Evolutionary conservation across 2,113 vertebrate species (phyloP), one percentile per base, ranked within the genome.

Genomic region (Tetraodon nigroviridis): DNA sequence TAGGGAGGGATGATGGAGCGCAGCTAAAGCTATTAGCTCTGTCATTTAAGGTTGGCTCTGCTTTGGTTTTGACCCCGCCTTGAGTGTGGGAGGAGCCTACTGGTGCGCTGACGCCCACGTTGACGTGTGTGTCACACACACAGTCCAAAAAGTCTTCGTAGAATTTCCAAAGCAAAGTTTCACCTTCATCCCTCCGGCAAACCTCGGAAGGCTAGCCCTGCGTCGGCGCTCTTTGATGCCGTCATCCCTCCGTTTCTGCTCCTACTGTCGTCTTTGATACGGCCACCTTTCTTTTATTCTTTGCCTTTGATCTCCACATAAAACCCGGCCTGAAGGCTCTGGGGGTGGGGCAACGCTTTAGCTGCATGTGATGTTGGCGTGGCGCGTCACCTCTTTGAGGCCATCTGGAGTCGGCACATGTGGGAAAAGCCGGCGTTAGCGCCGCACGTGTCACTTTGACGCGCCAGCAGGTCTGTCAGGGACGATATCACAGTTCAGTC

Each of bases 401-500:
- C 86, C 86, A 87, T 86, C 86, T 87, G 82, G 86, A 81, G 67
- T 72, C 60, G 51, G 68, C 78, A 79, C 80, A 73, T 75, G 73
- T 73, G 79, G 75, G 73, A 77, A 63, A 79, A 79, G 27, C 59
- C 18, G 17, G 37, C 29, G 54, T 67, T 56, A 32, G 24, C 55
- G 58, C 42, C 58, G 67, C 21, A 32, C 57, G 70, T 58, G 66
- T 67, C 57, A 54, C 54, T 51, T 46, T 77, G 71, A 80, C 76
- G 67, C 68, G 70, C 66, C 70, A 63, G n/a, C 68, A 79, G 80
- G 74, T 62, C 69, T 58, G 54, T 53, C 58, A 51, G 6, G n/a
- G 44, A 65, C 22, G 58, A 64, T 41, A 44, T 71, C 67, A 56
- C 3, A 55, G 66, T 16, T 50, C 42, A 70, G 71, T 59, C 56